Conservation (phyloP, 2,888 invertebrate genomes). For the Kuschelorhynchus macadamiae region DNA sequence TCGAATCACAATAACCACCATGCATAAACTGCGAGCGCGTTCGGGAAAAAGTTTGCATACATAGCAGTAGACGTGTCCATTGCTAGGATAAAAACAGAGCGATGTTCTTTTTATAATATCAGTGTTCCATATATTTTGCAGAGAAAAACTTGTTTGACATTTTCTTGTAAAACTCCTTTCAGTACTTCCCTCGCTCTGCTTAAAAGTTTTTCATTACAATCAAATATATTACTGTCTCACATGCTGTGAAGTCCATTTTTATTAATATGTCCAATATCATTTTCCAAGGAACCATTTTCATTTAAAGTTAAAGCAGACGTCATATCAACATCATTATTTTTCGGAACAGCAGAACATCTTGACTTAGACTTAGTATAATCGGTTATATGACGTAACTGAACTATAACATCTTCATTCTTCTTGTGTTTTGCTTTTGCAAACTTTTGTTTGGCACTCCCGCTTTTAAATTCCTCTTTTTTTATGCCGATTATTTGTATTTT, state of each 20-base stretch:
- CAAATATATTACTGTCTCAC: constrained; percentile 1
- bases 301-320: constrained; percentile 4
- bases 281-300: constrained; percentile 9
- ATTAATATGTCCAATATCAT: constrained; percentile 14
- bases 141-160: constrained; percentile 1
- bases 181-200: too few species aligned
- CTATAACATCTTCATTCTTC: neutral
- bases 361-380: too few species aligned
- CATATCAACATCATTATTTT: too few species aligned
- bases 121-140: neutral
- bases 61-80: constrained; percentile 13
- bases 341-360: too few species aligned
- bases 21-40: too few species aligned
- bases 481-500: constrained; percentile 1
- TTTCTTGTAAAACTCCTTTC: constrained; percentile 11
- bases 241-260: constrained; percentile 9
- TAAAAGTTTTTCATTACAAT: too few species aligned
- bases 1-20: neutral
- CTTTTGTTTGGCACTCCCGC: neutral
- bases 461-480: constrained; percentile 7
- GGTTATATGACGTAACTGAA: too few species aligned
- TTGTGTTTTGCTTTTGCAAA: neutral
- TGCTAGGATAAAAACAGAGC: constrained; percentile 12
- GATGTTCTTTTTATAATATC: constrained; percentile 8
- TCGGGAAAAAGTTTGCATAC: neutral